phyloP scores from a whole-genome alignment of 2,797 vertebrate genomes.

The Helarctos malayanus region DNA sequence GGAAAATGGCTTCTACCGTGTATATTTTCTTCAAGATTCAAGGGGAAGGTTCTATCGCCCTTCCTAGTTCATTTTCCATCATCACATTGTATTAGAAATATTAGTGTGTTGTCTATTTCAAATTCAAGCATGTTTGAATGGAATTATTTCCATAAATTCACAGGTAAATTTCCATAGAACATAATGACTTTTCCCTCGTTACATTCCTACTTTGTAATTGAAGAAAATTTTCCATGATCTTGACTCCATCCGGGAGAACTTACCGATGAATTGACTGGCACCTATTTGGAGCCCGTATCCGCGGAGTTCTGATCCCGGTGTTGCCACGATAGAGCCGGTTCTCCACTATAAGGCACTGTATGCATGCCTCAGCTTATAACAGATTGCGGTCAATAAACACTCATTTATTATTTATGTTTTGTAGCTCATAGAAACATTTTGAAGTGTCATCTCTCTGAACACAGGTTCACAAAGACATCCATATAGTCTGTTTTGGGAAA shows the following conservation, averaged over 20 bases:
- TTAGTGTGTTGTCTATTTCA: conserved; percentile 14
- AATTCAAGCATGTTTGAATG: not conserved
- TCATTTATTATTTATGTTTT: not conserved
- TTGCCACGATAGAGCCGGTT: not conserved
- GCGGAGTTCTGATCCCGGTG: not conserved
- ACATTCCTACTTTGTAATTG: not conserved
- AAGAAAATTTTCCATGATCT: not conserved
- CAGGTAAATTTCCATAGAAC: not conserved
- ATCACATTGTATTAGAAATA: conserved; percentile 21
- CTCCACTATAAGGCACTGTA: not conserved
- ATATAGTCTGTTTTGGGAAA: conserved; percentile 2
- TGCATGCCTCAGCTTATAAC: not conserved
- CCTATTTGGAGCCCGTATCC: rapidly evolving
- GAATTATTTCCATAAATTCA: conserved; percentile 22
- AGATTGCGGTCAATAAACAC: not conserved
- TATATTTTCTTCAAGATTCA: not conserved
- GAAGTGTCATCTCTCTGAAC: not conserved
- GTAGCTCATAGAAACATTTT: not conserved
- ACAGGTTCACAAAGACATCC: not conserved
- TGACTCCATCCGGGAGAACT: not conserved
- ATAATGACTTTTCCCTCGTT: not conserved
- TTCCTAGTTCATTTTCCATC: not conserved
- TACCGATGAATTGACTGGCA: not conserved
- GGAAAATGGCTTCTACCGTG: not conserved
- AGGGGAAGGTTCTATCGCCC: not conserved